These are phyloP conservation scores for Cirrhinus molitorella DNA, from an alignment of 2,797 vertebrate species.

Conservation along the genomic window DNA sequence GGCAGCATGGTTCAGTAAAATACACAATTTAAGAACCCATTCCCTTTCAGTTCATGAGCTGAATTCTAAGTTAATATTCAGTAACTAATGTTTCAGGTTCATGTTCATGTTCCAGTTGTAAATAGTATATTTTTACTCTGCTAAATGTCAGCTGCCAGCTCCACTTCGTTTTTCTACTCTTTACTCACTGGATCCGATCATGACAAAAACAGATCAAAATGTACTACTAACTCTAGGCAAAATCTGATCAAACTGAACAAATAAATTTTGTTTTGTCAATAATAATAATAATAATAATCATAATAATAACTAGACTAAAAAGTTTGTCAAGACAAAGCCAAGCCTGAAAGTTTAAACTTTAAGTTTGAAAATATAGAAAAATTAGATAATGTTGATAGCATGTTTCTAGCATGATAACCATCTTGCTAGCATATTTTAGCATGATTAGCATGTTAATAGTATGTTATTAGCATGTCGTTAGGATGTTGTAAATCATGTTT, in stretches of 20 bases:
- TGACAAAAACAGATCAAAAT: not conserved
- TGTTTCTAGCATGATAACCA: too few relatives aligned
- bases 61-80: not conserved
- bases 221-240: not conserved
- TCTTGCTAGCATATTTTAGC: too few relatives aligned
- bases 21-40: not conserved
- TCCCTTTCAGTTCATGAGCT: not conserved
- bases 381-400: too few relatives aligned
- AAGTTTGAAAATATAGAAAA: too few relatives aligned
- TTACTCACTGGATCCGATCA: not conserved
- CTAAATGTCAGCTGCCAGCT: not conserved
- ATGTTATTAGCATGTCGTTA: too few relatives aligned
- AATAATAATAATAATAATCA: slow-evolving; percentile 4
- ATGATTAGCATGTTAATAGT: too few relatives aligned
- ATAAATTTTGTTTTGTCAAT: not conserved
- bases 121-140: not conserved
- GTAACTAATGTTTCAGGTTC: not conserved
- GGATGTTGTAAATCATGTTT: too few relatives aligned
- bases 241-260: not conserved
- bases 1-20: not conserved
- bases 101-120: too few relatives aligned
- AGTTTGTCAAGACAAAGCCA: too few relatives aligned
- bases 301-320: not conserved
- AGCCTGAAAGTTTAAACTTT: too few relatives aligned
- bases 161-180: not conserved